Base-by-base conservation (phyloP, 2,888 invertebrate genomes). In the Saturnia japonica region DNA sequence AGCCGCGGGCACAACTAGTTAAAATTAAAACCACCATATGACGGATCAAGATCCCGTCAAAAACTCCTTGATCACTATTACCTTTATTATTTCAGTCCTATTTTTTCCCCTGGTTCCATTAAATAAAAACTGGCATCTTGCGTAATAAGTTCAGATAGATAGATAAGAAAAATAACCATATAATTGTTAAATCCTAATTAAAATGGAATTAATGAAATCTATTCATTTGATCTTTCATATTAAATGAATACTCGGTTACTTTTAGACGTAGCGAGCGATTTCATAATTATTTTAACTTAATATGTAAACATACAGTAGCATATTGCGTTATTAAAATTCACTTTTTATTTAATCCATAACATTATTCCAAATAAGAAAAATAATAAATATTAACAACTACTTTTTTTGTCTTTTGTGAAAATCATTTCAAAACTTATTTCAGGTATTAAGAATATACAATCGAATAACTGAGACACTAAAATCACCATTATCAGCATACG, bases 231-330 rank as follows among this genome's bases (percentile, higher is more conserved):
- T 14, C n/a, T 66, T 19, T 42, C 66, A n/a, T 66, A 66, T 42
- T 66, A 66, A 6, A 16, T 40, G 22, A 66, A 66, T n/a, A 66
- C 40, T 42, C n/a, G n/a, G 66, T n/a, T 72, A 74, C 71, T 76
- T 74, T 73, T 75, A 70, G 75, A 76, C 78, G 79, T 82, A 84
- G 85, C 80, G 77, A 85, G 80, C 75, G 75, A 77, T 80, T 82
- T 81, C 79, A 75, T 80, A 79, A 80, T 82, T 77, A 60, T 60
- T 60, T 12, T 14, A 25, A 60, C 25, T 60, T 60, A 74, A 11
- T 1, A 1, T 74, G 77, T 4, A 81, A 83, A 85, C 75, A 84
- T 73, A 86, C 75, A 78, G 73, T 1, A 9, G 1, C 16, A 7
- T 71, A 64, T 73, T 74, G 8, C 25, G 68, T 19, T 28, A 70